These are phyloP conservation scores for Orientallactaga bullata DNA, from an alignment of 2,113 vertebrate genomes.

Conservation along the genomic window DNA sequence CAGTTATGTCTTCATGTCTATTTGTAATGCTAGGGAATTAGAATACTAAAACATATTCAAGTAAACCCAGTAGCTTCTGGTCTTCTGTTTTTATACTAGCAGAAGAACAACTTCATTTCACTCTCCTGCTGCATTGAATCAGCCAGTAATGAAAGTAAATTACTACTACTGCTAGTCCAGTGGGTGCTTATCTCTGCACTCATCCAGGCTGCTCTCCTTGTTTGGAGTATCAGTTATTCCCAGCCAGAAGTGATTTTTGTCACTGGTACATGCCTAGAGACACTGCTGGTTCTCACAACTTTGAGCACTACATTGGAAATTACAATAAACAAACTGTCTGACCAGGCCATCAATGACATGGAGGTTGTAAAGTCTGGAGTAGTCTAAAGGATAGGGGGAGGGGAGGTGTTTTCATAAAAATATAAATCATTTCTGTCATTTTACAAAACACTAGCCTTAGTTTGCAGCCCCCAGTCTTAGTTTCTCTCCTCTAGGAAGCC, in stretches of 20 bases:
- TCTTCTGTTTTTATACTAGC: neutral
- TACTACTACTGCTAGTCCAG: neutral
- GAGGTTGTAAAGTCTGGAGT: neutral
- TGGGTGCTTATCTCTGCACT: neutral
- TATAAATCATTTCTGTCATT: conserved; percentile 2
- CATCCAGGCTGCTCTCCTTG: neutral
- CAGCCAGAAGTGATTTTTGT: neutral
- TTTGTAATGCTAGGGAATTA: neutral
- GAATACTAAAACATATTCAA: neutral
- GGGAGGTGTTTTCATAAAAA: neutral
- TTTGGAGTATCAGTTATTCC: neutral
- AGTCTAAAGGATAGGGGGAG: neutral
- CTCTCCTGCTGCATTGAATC: neutral
- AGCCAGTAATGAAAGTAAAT: neutral
- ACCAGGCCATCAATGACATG: neutral
- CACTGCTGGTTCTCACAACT: neutral
- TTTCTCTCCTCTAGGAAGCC: conserved; percentile 20
- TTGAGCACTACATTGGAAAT: neutral
- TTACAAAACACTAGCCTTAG: conserved; percentile 9
- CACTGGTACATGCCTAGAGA: neutral
- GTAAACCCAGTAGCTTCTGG: neutral
- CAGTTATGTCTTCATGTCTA: neutral
- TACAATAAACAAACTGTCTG: neutral
- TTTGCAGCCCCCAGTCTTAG: neutral
- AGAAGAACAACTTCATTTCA: neutral